Evolutionary conservation across 2,888 invertebrate species (phyloP), one percentile per base, ranked within the genome.

Genomic region (Protula sp.): DNA sequence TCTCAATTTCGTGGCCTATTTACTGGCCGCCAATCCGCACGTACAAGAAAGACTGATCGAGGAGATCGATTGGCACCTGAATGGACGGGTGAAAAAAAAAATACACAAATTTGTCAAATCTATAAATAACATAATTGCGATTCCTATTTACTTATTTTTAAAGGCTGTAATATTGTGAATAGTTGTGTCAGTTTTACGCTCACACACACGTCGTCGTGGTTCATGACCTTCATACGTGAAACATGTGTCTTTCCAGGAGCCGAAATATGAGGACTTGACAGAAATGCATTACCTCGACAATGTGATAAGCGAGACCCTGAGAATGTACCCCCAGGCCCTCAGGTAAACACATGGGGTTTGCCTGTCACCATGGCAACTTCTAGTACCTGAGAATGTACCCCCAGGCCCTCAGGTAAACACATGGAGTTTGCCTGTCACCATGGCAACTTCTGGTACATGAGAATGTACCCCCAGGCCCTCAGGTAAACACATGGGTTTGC

Each of bases 341-440:
- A 71, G 67, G 76, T 77, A 70, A 74, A 38, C 9, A 38, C 38
- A n/a, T n/a, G n/a, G n/a, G n/a, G n/a, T n/a, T n/a, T n/a, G n/a
- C n/a, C n/a, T n/a, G n/a, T n/a, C n/a, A n/a, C n/a, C n/a, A n/a
- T n/a, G n/a, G n/a, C n/a, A n/a, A n/a, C n/a, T n/a, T n/a, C 59
- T 83, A 83, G 65, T 76, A 80, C 2, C 70, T 83, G 4, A 60
- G 83, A 51, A 74, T 82, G 66, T 83, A 78, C 64, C 83, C 83
- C 2, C 62, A 78, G 19, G 78, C 75, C 9, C 72, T 73, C 68
- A 71, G 67, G 76, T 77, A 70, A 74, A 38, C 9, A 38, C 38
- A n/a, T n/a, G n/a, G n/a, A n/a, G n/a, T n/a, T n/a, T n/a, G n/a
- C n/a, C n/a, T n/a, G n/a, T n/a, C n/a, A n/a, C n/a, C n/a, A n/a